Evolutionary conservation across 2,888 invertebrate genomes (phyloP).

Genomic region (Aphrophora alni): DNA sequence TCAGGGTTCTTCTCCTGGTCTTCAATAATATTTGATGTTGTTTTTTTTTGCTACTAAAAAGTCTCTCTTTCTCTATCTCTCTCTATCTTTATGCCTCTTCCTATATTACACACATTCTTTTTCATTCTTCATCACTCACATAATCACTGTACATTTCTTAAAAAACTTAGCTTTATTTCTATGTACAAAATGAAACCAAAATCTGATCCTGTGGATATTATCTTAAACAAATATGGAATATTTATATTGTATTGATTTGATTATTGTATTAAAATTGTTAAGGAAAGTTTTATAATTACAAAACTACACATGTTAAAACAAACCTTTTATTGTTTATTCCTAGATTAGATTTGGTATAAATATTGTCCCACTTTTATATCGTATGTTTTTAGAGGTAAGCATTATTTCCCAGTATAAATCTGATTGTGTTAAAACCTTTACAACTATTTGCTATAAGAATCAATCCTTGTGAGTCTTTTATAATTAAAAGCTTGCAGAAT

Average conservation of each 20-base stretch:
- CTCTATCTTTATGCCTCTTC: constrained; percentile 18
- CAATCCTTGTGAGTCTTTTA: too few relatives aligned
- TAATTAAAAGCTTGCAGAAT: too few relatives aligned
- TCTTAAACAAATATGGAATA: not conserved
- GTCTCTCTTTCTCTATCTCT: constrained; percentile 19
- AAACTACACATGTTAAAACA: too few relatives aligned
- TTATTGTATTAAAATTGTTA: not conserved
- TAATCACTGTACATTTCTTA: not conserved
- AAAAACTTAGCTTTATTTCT: not conserved
- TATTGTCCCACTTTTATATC: too few relatives aligned
- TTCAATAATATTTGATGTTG: constrained; percentile 27
- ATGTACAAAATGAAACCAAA: not conserved
- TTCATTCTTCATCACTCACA: constrained; percentile 26
- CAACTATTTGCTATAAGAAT: too few relatives aligned
- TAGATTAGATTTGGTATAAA: too few relatives aligned
- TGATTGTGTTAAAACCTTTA: too few relatives aligned
- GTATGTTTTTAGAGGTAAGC: too few relatives aligned
- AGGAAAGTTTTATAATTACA: too few relatives aligned
- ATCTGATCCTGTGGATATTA: not conserved
- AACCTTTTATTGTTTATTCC: too few relatives aligned
- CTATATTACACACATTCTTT: constrained; percentile 22
- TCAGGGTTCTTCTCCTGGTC: constrained; percentile 29
- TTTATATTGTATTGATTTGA: not conserved
- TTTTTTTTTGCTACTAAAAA: constrained; percentile 24
- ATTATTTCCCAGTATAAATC: too few relatives aligned